A percentile compares a stretch with the other conserved stretches of the same genome.
These are phyloP conservation scores for Marmota flaviventris DNA, from an alignment of 2,113 vertebrate species.

Conservation along the genomic window DNA sequence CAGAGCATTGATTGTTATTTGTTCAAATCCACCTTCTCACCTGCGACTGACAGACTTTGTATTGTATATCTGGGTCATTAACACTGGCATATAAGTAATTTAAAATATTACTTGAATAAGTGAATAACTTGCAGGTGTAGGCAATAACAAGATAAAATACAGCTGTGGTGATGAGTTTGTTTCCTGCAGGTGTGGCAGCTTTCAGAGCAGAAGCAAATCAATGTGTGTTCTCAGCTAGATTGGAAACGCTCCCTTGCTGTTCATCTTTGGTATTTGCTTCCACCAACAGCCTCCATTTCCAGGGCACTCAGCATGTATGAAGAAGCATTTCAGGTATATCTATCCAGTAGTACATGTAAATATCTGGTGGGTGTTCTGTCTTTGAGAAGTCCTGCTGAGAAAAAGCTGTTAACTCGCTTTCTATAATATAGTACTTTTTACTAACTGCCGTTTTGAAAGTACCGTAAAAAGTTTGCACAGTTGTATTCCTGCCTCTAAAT, in stretches of 20 bases:
- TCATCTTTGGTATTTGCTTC: conserved; percentile 98
- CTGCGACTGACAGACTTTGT: neutral
- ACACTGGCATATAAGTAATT: neutral
- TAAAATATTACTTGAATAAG: conserved; percentile 21
- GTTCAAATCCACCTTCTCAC: neutral
- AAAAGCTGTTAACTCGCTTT: neutral
- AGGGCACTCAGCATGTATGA: conserved; percentile 93
- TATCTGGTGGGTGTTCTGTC: neutral
- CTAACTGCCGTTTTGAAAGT: conserved; percentile 30
- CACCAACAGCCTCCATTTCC: conserved; percentile 95
- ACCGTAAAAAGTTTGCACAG: conserved; percentile 9
- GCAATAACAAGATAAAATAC: neutral
- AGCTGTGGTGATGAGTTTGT: neutral
- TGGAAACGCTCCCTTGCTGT: conserved; percentile 96
- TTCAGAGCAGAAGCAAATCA: conserved; percentile 90
- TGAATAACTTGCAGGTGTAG: neutral
- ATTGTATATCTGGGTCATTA: conserved; percentile 31
- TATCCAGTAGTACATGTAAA: conserved; percentile 12
- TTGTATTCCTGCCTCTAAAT: neutral
- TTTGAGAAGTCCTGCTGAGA: conserved; percentile 23
- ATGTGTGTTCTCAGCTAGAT: conserved; percentile 94
- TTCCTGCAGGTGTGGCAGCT: conserved; percentile 94
- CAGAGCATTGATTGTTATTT: neutral
- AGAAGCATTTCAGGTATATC: conserved; percentile 93
- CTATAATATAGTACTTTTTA: neutral